phyloP scores from a whole-genome alignment of 2,888 invertebrate species.

The Pediacus dermestoides region DNA sequence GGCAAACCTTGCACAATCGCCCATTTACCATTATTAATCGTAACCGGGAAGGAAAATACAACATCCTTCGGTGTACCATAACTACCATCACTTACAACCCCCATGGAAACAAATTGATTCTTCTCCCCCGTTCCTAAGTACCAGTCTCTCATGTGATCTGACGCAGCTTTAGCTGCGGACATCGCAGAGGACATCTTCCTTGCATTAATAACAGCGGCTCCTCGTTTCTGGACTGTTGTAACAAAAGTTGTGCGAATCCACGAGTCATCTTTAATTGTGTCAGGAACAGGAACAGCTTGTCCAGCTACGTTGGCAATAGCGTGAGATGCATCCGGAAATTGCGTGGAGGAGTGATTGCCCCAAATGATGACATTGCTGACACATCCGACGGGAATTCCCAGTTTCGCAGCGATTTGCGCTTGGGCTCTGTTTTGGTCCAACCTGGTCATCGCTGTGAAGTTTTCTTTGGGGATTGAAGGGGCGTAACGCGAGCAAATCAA shows the following conservation, averaged over 20 bases:
- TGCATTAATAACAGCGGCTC: conserved; percentile 95
- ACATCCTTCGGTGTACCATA: conserved; percentile 88
- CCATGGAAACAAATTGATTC: conserved; percentile 86
- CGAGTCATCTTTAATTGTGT: conserved; percentile 74
- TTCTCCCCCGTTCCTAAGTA: conserved; percentile 77
- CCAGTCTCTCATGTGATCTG: conserved; percentile 97
- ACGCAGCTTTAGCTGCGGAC: conserved; percentile 98
- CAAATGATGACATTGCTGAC: conserved; percentile 91
- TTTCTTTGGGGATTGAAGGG: conserved; percentile 91
- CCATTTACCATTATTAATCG: conserved; percentile 75
- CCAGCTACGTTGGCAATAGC: conserved; percentile 58
- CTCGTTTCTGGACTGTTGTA: conserved; percentile 92
- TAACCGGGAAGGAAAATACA: conserved; percentile 94
- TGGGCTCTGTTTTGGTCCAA: conserved; percentile 97
- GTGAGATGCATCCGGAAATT: conserved; percentile 90
- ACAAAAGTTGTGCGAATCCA: conserved; percentile 83
- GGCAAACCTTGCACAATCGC: conserved; percentile 81
- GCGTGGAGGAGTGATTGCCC: conserved; percentile 99
- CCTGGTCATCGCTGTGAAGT: conserved; percentile 97
- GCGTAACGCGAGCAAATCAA: conserved; percentile 93
- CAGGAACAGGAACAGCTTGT: conserved; percentile 58
- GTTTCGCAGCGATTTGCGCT: conserved; percentile 76
- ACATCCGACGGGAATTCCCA: conserved; percentile 66
- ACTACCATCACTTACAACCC: conserved; percentile 92
- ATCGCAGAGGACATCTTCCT: conserved; percentile 98